Evolutionary conservation across 2,113 vertebrate genomes (phyloP).

Genomic region (Athene cunicularia): DNA sequence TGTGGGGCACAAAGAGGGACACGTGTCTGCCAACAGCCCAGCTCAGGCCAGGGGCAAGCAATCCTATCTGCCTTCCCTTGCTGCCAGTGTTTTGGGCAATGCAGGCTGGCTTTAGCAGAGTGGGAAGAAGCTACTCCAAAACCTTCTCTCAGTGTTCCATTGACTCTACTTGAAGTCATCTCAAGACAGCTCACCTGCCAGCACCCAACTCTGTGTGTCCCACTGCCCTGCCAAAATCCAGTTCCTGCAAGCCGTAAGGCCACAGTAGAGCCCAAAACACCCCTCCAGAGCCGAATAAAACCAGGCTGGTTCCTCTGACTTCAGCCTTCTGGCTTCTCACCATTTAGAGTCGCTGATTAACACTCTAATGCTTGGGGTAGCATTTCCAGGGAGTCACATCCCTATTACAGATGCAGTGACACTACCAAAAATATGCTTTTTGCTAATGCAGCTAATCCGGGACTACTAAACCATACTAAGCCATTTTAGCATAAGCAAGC

Average conservation of each 20-base stretch:
- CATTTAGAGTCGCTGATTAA: background rate
- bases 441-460: slow-evolving; percentile 39
- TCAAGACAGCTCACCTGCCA: background rate
- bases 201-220: background rate
- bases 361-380: background rate
- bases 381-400: background rate
- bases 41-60: background rate
- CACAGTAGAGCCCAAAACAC: background rate
- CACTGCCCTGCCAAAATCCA: background rate
- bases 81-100: background rate
- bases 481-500: slow-evolving; percentile 25
- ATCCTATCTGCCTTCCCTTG: background rate
- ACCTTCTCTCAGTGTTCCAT: background rate
- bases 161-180: background rate
- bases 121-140: background rate
- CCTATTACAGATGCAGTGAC: background rate
- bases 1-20: rapidly evolving
- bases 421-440: background rate
- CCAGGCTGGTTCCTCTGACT: background rate
- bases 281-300: background rate
- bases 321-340: background rate
- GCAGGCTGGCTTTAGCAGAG: background rate
- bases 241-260: background rate
- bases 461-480: slow-evolving; percentile 32
- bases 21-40: rapidly evolving